Conservation (phyloP, 2,888 invertebrate genomes). For the Nezara viridula region DNA sequence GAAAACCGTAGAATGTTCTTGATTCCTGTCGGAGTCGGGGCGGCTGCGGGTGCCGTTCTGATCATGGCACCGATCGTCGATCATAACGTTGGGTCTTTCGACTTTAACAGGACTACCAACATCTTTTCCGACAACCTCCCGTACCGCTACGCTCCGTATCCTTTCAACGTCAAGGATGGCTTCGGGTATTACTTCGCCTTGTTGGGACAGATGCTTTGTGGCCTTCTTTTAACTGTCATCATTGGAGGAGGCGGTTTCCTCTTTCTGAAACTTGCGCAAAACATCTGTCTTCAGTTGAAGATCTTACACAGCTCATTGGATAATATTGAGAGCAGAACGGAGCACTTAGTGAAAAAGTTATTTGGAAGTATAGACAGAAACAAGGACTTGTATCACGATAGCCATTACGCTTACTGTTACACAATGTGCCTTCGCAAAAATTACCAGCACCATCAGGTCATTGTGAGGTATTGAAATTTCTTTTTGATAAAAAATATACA, state of each 20-base stretch:
- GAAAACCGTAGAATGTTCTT: neutral
- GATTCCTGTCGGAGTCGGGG: neutral
- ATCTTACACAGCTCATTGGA: neutral
- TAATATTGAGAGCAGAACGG: neutral
- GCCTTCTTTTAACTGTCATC: neutral
- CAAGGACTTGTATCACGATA: neutral
- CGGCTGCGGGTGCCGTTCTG: neutral
- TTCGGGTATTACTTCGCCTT: neutral
- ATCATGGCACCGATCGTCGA: neutral
- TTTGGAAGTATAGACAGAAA: neutral
- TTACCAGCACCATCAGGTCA: neutral
- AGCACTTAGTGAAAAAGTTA: rapidly evolving
- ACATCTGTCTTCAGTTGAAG: neutral
- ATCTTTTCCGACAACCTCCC: neutral
- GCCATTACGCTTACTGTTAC: neutral
- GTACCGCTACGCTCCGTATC: neutral
- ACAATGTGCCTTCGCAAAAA: neutral
- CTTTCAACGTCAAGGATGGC: neutral
- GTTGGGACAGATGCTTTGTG: neutral
- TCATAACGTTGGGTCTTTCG: neutral
- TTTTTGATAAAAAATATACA: too few species aligned
- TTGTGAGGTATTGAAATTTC: neutral
- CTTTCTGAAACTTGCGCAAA: neutral
- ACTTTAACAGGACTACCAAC: neutral
- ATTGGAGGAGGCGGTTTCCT: neutral